Percentiles rank a stretch among this genome's conserved stretches.
These are phyloP conservation scores for Aquatica leii DNA, from an alignment of 2,888 invertebrate species.

Conservation along the genomic window DNA sequence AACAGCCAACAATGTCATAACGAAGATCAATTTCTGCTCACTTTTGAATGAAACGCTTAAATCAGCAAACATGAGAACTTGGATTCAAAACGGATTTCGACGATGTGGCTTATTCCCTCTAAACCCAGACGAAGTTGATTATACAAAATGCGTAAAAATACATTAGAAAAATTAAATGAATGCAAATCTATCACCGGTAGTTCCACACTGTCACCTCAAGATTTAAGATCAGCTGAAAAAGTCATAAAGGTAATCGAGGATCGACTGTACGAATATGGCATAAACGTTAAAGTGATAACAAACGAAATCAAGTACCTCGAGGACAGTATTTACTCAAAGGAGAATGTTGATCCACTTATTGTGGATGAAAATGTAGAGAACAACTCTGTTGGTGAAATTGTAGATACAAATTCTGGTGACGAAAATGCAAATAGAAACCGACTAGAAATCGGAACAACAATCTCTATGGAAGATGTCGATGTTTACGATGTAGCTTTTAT, in stretches of 20 bases:
- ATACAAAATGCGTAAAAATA: constrained; percentile 42
- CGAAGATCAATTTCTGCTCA: constrained; percentile 42
- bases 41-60: constrained; percentile 35
- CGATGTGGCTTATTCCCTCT: constrained; percentile 44
- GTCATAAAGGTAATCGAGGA: constrained; percentile 6
- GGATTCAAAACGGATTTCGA: constrained; percentile 37
- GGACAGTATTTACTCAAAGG: background rate
- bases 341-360: too few relatives aligned
- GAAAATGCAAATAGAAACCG: background rate
- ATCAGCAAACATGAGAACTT: constrained; percentile 15
- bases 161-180: constrained; percentile 21
- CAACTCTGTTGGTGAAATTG: too few relatives aligned
- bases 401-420: background rate
- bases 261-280: constrained; percentile 1
- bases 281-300: constrained; percentile 11
- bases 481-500: background rate
- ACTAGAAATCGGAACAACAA: background rate
- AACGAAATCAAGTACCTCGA: constrained; percentile 4
- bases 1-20: constrained; percentile 28
- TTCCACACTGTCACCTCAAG: background rate
- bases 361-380: too few relatives aligned
- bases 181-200: background rate
- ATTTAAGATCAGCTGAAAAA: constrained; percentile 7
- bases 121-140: constrained; percentile 39
- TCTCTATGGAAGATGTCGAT: background rate